A percentile compares a stretch with the other conserved stretches of the same genome.
These are phyloP conservation scores for Sebastolobus alascanus DNA, from an alignment of 2,797 vertebrate genomes.

Conservation along the genomic window DNA sequence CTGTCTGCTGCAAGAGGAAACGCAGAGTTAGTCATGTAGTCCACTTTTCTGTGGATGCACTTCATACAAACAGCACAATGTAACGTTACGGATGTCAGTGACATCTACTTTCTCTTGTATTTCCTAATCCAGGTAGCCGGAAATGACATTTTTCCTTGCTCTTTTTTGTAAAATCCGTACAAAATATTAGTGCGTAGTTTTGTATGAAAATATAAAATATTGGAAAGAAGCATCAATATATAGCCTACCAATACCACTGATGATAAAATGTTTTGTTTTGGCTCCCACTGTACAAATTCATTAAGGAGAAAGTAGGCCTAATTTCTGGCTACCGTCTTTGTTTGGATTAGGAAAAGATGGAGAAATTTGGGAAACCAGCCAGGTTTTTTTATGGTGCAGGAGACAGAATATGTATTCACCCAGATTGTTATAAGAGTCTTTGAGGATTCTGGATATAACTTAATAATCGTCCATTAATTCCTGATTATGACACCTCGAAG, in stretches of 20 bases:
- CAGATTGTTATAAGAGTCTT: neutral
- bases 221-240: neutral
- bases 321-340: neutral
- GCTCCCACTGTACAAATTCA: no score
- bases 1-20: constrained; percentile 87
- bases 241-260: neutral
- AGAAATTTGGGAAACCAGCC: neutral
- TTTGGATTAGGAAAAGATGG: constrained; percentile 2
- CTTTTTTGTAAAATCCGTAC: neutral
- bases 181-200: neutral
- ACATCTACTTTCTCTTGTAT: neutral
- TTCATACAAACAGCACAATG: neutral
- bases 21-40: neutral
- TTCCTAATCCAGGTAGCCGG: neutral
- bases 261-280: neutral
- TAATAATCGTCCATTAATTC: neutral
- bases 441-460: neutral
- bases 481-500: neutral
- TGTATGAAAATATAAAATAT: neutral
- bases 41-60: neutral
- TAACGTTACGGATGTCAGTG: neutral
- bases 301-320: neutral
- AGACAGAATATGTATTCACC: neutral
- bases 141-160: neutral
- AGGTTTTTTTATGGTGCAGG: neutral